These are phyloP conservation scores for Cremastobaeus sp. DNA, from an alignment of 2,888 invertebrate genomes.

Conservation along the genomic window DNA sequence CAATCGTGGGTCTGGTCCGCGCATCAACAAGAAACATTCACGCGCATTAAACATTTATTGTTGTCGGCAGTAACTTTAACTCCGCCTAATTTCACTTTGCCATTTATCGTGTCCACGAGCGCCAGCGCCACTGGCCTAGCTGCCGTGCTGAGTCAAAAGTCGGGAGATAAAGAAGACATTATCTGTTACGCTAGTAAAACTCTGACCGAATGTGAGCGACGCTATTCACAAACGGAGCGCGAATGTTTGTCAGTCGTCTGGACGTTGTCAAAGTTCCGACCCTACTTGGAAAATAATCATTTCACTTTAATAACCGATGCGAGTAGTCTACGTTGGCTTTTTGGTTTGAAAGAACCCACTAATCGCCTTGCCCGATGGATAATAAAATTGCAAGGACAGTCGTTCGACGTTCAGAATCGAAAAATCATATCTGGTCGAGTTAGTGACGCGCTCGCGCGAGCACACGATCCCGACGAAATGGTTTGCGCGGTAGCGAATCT, in stretches of 20 bases:
- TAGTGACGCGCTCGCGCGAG: background rate
- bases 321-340: slow-evolving; percentile 40
- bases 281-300: slow-evolving; percentile 57
- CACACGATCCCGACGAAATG: too few relatives aligned
- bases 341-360: background rate
- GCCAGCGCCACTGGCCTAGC: slow-evolving; percentile 3
- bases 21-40: background rate
- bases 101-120: slow-evolving; percentile 6
- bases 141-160: background rate
- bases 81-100: slow-evolving; percentile 11
- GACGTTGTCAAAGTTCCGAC: slow-evolving; percentile 53
- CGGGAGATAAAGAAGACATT: background rate
- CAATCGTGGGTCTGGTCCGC: slow-evolving; percentile 1
- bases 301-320: slow-evolving; percentile 63
- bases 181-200: background rate
- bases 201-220: background rate
- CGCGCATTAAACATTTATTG: background rate
- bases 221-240: background rate
- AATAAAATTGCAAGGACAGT: too few relatives aligned
- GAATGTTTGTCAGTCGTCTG: too few relatives aligned
- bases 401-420: background rate
- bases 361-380: slow-evolving; percentile 6
- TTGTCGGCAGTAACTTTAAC: background rate
- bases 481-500: too few relatives aligned
- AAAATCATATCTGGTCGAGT: slow-evolving; percentile 1